phyloP scores from a whole-genome alignment of 1,140 invertebrate species.

The Anastatus disparis region DNA sequence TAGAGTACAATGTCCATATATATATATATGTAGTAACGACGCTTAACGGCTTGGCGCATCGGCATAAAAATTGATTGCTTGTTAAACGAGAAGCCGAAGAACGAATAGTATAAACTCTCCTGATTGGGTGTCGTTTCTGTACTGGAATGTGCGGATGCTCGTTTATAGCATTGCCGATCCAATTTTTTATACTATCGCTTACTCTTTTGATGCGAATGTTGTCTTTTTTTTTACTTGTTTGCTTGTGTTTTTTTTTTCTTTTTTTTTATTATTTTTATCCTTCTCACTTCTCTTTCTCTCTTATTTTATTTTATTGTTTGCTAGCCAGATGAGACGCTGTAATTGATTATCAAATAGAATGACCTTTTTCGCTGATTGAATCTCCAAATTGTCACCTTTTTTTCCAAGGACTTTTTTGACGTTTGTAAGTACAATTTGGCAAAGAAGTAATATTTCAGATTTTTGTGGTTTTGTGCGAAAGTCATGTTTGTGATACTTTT shows the following conservation, averaged over 20 bases:
- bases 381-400: not conserved
- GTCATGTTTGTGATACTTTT: too few relatives aligned
- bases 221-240: not conserved
- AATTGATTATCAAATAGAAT: slow-evolving; percentile 20
- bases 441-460: too few relatives aligned
- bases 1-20: too few relatives aligned
- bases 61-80: slow-evolving; percentile 43
- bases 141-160: not conserved
- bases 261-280: too few relatives aligned
- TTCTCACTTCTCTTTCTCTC: too few relatives aligned
- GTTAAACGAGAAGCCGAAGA: slow-evolving; percentile 30
- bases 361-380: not conserved
- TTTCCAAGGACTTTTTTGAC: too few relatives aligned
- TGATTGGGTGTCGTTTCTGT: slow-evolving; percentile 28
- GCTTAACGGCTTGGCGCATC: not conserved
- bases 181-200: slow-evolving; percentile 9
- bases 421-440: too few relatives aligned
- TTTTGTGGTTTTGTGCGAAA: too few relatives aligned
- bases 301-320: not conserved
- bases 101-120: slow-evolving; percentile 23
- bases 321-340: not conserved
- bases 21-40: slow-evolving; percentile 36
- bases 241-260: not conserved
- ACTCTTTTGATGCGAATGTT: not conserved
- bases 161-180: not conserved